phyloP scores from a whole-genome alignment of 2,888 invertebrate species.

The Emmelina monodactyla region DNA sequence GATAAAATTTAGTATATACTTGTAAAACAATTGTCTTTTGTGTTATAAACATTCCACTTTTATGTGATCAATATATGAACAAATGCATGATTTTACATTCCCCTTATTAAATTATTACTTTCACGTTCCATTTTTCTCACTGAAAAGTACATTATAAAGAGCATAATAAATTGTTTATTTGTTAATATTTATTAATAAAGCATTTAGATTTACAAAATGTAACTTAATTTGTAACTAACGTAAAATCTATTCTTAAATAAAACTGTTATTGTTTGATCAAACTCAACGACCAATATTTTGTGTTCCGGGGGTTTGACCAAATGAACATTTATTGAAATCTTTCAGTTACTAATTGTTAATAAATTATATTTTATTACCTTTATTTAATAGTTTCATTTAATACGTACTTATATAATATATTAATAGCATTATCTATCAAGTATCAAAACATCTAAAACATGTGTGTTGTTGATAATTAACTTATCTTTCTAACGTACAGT shows the following conservation, averaged over 20 bases:
- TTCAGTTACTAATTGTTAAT: slow-evolving; percentile 64
- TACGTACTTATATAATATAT: slow-evolving; percentile 3
- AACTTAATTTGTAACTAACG: slow-evolving; percentile 51
- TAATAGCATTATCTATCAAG: too few relatives aligned
- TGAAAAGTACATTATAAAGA: slow-evolving; percentile 18
- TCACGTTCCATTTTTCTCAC: slow-evolving; percentile 4
- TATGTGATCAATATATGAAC: slow-evolving; percentile 1
- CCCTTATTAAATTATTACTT: slow-evolving; percentile 7
- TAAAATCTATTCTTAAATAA: slow-evolving; percentile 29
- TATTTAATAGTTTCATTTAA: slow-evolving; percentile 25
- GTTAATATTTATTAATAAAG: slow-evolving; percentile 61
- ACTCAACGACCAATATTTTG: slow-evolving; percentile 19
- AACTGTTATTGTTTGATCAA: slow-evolving; percentile 42
- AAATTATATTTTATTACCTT: slow-evolving; percentile 50
- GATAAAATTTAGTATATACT: too few relatives aligned
- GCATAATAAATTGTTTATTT: slow-evolving; percentile 29
- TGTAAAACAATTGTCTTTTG: too few relatives aligned
- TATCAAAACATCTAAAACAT: too few relatives aligned
- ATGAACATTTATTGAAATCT: slow-evolving; percentile 22
- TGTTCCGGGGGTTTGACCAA: slow-evolving; percentile 29
- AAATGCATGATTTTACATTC: background rate
- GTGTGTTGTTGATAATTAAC: too few relatives aligned
- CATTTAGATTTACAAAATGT: slow-evolving; percentile 35
- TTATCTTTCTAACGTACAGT: too few relatives aligned
- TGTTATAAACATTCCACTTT: background rate